Percentiles rank a stretch among this genome's conserved stretches.
These are phyloP conservation scores for Indri indri DNA, from an alignment of 2,113 vertebrate species.

Conservation along the genomic window DNA sequence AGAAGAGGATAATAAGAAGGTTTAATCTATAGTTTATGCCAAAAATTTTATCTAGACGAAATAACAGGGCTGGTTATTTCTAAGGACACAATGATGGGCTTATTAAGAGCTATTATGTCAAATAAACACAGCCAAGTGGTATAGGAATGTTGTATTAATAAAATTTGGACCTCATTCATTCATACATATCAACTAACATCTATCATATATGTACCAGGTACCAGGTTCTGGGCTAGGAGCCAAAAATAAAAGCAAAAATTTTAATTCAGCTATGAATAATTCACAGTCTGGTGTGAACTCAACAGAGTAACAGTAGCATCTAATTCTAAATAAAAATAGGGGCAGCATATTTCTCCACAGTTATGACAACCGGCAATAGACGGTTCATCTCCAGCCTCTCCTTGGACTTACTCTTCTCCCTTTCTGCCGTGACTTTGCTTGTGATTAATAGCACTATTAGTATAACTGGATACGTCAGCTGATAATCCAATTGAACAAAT, in stretches of 20 bases:
- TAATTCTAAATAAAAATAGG: constrained; percentile 52
- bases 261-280: constrained; percentile 45
- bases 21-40: background rate
- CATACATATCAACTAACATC: background rate
- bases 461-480: background rate
- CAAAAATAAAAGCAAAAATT: background rate
- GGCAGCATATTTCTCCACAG: background rate
- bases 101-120: background rate
- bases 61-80: background rate
- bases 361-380: background rate
- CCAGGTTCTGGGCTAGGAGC: background rate
- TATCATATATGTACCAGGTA: background rate
- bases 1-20: background rate
- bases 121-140: background rate
- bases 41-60: constrained; percentile 26
- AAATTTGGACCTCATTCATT: background rate
- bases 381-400: background rate
- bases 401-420: background rate
- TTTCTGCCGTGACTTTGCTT: background rate
- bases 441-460: background rate
- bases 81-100: background rate
- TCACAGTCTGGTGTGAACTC: background rate
- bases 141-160: background rate
- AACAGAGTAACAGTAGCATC: background rate
- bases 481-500: background rate